Percentiles rank a stretch among this genome's conserved stretches.
Conservation (phyloP, 2,888 invertebrate species). For the Pseudoips prasinana region DNA sequence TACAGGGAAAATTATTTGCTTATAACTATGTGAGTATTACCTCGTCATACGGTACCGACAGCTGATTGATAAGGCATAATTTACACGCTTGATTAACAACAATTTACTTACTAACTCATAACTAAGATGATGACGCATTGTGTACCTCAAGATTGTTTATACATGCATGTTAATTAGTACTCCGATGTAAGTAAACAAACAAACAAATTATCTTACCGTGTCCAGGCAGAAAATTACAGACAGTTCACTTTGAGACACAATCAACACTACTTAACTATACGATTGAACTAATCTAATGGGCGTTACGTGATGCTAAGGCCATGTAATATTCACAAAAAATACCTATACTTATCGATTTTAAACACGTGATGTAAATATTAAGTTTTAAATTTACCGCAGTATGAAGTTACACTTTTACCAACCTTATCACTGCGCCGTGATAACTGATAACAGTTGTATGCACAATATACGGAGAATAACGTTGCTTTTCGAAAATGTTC, state of each 20-base stretch:
- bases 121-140: too few species aligned
- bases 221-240: slow-evolving; percentile 9
- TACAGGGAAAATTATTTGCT: too few species aligned
- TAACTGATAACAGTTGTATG: slow-evolving; percentile 26
- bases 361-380: slow-evolving; percentile 21
- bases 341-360: slow-evolving; percentile 44
- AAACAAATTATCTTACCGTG: slow-evolving; percentile 25
- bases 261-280: slow-evolving; percentile 36
- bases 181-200: slow-evolving; percentile 1
- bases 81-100: too few species aligned
- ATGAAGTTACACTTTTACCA: slow-evolving; percentile 33
- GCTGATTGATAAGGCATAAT: too few species aligned
- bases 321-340: slow-evolving; percentile 39
- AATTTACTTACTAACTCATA: too few species aligned
- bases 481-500: slow-evolving; percentile 1
- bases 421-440: slow-evolving; percentile 36
- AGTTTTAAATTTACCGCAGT: too few species aligned
- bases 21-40: too few species aligned
- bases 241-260: slow-evolving; percentile 35
- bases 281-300: slow-evolving; percentile 35
- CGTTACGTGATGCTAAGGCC: slow-evolving; percentile 47
- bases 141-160: too few species aligned
- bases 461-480: slow-evolving; percentile 9
- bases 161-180: too few species aligned
- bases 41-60: too few species aligned